Evolutionary conservation across 2,113 vertebrate species (phyloP), one percentile per base, ranked within the genome.

Genomic region (Sander vitreus): DNA sequence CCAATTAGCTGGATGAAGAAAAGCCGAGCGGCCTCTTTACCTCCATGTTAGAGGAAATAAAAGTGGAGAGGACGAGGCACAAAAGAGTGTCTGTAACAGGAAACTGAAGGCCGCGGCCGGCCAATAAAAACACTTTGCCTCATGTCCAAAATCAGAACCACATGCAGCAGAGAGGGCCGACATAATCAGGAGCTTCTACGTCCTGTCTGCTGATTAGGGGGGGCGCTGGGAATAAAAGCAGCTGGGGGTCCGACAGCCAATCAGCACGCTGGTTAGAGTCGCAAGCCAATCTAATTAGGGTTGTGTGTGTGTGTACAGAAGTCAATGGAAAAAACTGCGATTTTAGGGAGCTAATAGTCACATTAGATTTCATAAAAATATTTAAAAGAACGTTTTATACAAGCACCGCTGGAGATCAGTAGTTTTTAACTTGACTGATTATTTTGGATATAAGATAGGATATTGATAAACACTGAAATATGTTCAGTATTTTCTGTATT

Each of bases 91-190:
- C 84, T 92, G 88, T 87, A 88, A 88, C 85, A 81, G 88, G 90
- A 92, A 89, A 77, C 78, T 36, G 70, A 55, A 80, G 78, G 54
- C 75, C n/a, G 43, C 71, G 59, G 19, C n/a, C 63, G 65, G 89
- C 85, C 93, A 94, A 92, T 87, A 78, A 93, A 94, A 94, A 94
- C 90, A 95, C 88, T 90, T 75, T 76, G 83, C 87, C 85, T 90
- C 85, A 89, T 81, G 88, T 58, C 80, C 83, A 91, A 93, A 65
- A 95, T 93, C 93, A 95, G 90, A 94, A 94, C 87, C 94, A 95
- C 90, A 95, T 95, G 94, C 89, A 80, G 81, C 87, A 69, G 36
- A 86, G 66, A 76, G 83, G 75, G 72, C 80, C 73, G 73, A 81
- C 88, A 91, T 94, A 81, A 92, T 85, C 81, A 83, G 72, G 78